These are phyloP conservation scores for Rhodinocichla rosea DNA, from an alignment of 2,113 vertebrate genomes.

Conservation along the genomic window DNA sequence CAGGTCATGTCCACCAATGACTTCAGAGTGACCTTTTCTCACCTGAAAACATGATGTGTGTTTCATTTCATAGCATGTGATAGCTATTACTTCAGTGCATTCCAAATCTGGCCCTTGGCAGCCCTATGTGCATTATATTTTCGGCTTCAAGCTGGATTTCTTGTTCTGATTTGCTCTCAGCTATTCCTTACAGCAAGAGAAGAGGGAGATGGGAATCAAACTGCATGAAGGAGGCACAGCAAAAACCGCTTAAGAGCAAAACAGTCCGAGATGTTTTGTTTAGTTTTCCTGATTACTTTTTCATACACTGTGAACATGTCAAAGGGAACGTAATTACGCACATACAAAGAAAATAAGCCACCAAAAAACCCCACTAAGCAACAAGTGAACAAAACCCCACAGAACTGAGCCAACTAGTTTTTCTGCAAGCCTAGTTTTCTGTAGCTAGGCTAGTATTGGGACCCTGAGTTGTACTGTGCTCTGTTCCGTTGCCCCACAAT, in stretches of 20 bases:
- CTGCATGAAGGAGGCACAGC: not conserved
- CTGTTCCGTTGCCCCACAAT: not conserved
- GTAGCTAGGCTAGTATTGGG: not conserved
- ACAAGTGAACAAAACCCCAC: not conserved
- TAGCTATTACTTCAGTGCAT: not conserved
- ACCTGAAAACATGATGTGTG: not conserved
- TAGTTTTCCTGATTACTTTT: not conserved
- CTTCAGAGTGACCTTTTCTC: not conserved
- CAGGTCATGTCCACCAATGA: not conserved
- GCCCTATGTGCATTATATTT: not conserved
- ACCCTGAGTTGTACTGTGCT: not conserved
- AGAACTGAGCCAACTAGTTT: not conserved
- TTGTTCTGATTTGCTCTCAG: not conserved
- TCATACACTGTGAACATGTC: not conserved
- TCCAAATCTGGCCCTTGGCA: not conserved
- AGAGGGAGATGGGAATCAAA: not conserved
- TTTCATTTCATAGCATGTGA: not conserved
- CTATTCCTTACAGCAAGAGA: not conserved
- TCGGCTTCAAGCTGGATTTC: not conserved
- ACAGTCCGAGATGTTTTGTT: not conserved
- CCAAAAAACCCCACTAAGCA: not conserved
- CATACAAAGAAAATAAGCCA: not conserved
- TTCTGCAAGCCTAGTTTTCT: not conserved
- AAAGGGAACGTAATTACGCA: not conserved
- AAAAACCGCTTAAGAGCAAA: not conserved